Base-by-base conservation (phyloP, 2,797 vertebrate species). In the Argentina silus region DNA sequence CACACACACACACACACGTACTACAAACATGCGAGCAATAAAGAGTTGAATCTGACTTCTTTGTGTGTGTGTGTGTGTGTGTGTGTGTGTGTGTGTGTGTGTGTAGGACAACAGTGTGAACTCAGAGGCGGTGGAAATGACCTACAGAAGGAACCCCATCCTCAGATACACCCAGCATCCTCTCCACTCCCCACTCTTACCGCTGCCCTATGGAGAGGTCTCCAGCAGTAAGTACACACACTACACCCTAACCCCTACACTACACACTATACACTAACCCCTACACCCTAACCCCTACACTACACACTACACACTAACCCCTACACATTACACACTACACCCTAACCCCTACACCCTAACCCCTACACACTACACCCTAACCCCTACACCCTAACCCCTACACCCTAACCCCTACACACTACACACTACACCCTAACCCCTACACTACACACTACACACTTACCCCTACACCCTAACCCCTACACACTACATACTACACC, bases 101-200 rank as follows among this genome's bases (percentile, higher is more conserved):
- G 55, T 67, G 62, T 83, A 98, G 96, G 96, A 97, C 85, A 97
- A 95, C 92, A 97, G 96, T 47, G 90, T 95, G 14, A 97, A 97
- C 81, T 84, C 94, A 0, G 96, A 97, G 65, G 92, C 94, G 8
- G 96, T 98, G 80, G 96, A 98, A 72, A 96, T 97, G 88, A 98
- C 93, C 3, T 97, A 97, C 36, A 90, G 93, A 81, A 95, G 96
- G 83, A 98, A 98, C 85, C 96, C 96, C 19, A 98, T 98, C 82
- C 87, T 98, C 68, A 88, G 96, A 92, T 97, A 98, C 73, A 97
- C 97, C 2, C 97, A 97, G 92, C 96, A 97, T 81, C 95, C 97
- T 0, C 88, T 98, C 85, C 97, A 98, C 86, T 95, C 97, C 0
- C 97, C 97, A 1, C 89, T 98, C 7, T 93, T 98, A 56, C 97